Base-by-base conservation (phyloP, 2,888 invertebrate genomes). In the Noctua fimbriata region DNA sequence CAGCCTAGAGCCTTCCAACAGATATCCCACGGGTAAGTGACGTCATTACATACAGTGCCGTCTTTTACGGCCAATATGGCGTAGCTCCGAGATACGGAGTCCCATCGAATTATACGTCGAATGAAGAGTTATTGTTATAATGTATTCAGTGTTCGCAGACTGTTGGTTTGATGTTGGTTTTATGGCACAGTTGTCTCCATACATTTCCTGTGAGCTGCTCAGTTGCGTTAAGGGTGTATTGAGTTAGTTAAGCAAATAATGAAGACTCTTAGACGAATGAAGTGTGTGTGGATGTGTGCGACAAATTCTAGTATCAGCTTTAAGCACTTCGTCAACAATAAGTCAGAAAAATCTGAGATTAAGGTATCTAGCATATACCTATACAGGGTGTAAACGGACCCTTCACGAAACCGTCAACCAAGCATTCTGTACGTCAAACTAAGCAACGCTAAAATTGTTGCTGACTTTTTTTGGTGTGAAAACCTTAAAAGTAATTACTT, bases 1-100 rank as follows among this genome's bases (percentile, higher is more conserved):
- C 98, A 98, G 92, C 97, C 97, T 0, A 95, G 95, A 93, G 98
- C 97, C 41, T 98, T 98, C 93, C 92, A 93, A 80, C 94, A 94
- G 83, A 91, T 96, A 69, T 91, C 93, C n/a, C 85, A 86, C 9
- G 88, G 91, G 96, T 96, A 91, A 94, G 93, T 88, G 83, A 74
- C 16, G n/a, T 71, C 70, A 72, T 88, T 87, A 87, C 73, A 80
- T 58, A 80, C 80, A 79, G 65, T 18, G 7, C 24, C 67, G 55
- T 52, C 70, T 58, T 63, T 71, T 41, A 71, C 47, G 41, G 47
- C 47, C 65, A 32, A 77, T 78, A 67, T 52, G 41, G 52, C 60
- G 16, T 24, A 36, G 28, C 67, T 14, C 4, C 16, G 36, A 70
- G 65, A 81, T 75, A 77, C 24, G 49, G 72, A 72, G 41, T 41